Conservation (phyloP, 2,113 vertebrate species). For the Festucalex cinctus region DNA sequence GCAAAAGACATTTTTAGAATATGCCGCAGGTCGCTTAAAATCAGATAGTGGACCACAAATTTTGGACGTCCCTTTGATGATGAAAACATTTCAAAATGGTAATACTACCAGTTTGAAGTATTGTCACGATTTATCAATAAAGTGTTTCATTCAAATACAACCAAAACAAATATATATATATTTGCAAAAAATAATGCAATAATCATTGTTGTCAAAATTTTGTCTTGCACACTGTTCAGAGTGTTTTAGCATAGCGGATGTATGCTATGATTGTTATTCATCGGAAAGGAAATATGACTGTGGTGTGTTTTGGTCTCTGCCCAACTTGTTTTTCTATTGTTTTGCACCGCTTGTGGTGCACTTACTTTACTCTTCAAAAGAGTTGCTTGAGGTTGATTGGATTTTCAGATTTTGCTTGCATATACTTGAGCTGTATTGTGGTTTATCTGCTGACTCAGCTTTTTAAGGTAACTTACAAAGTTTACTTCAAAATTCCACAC, state of each 20-base stretch:
- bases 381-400: constrained; percentile 51
- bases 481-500: constrained; percentile 35
- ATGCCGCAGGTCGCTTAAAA: no score
- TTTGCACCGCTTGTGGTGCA: constrained; percentile 11
- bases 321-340: constrained; percentile 27
- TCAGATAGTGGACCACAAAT: no score
- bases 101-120: not conserved
- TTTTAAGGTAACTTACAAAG: constrained; percentile 58
- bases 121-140: no score
- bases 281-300: not conserved
- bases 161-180: no score
- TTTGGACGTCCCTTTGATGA: no score
- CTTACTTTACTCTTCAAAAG: constrained; percentile 28
- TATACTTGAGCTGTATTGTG: constrained; percentile 49
- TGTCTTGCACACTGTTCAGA: not conserved
- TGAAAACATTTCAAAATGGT: not conserved
- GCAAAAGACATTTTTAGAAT: no score
- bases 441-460: constrained; percentile 59
- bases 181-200: not conserved
- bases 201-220: not conserved
- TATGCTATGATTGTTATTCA: not conserved
- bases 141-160: no score
- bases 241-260: not conserved
- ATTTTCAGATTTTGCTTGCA: constrained; percentile 58
- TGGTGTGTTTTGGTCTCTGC: not conserved